These are phyloP conservation scores for Noturus placidus DNA, from an alignment of 2,113 vertebrate species.

Conservation along the genomic window DNA sequence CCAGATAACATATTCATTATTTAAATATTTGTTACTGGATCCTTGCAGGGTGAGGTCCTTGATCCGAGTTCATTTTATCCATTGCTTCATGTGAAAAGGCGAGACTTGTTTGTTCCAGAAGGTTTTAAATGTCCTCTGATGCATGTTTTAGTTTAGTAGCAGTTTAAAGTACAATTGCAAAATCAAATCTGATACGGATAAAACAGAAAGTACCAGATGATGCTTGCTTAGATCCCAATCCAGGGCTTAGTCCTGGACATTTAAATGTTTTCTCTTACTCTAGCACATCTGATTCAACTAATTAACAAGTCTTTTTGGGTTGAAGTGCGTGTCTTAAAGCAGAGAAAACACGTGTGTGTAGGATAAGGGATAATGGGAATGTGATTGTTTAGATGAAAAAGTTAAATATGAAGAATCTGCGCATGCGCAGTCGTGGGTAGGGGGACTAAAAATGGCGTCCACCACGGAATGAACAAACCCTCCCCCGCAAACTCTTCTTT, in stretches of 20 bases:
- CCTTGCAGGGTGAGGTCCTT: neutral
- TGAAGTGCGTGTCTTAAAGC: neutral
- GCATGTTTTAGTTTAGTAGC: neutral
- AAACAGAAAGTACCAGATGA: neutral
- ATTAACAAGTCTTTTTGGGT: neutral
- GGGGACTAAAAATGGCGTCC: conserved; percentile 51
- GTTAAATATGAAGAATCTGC: neutral
- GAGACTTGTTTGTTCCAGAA: neutral
- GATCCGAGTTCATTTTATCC: neutral
- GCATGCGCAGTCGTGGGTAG: neutral
- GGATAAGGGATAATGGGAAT: neutral
- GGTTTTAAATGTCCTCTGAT: neutral
- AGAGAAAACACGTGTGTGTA: neutral
- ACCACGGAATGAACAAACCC: conserved; percentile 26
- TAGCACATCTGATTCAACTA: neutral
- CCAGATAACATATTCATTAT: conserved; percentile 50
- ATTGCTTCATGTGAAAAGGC: conserved; percentile 3
- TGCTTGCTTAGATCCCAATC: neutral
- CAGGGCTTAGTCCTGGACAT: neutral
- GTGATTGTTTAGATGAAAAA: neutral
- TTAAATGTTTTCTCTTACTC: neutral
- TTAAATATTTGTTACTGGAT: conserved; percentile 48
- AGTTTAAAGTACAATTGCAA: neutral
- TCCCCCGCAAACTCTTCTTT: conserved; percentile 7
- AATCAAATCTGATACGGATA: neutral